Percentiles rank a stretch among this genome's conserved stretches.
These are phyloP conservation scores for Scylla paramamosain DNA, from an alignment of 1,140 invertebrate species.

Conservation along the genomic window DNA sequence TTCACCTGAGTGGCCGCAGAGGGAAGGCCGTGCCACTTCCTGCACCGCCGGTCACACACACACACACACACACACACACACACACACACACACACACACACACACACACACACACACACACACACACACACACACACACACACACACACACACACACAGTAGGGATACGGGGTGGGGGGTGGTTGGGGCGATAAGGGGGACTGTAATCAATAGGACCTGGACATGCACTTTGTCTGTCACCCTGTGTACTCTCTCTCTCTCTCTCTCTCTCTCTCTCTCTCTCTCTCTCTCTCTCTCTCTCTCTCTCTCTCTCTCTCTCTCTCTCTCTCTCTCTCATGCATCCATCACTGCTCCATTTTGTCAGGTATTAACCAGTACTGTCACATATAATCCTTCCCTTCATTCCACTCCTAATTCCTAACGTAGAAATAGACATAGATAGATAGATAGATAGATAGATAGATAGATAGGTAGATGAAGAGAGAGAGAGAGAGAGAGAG, in stretches of 20 bases:
- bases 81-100: too few relatives aligned
- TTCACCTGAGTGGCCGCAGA: neutral
- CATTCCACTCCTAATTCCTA: neutral
- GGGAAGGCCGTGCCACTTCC: neutral
- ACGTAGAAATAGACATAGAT: neutral
- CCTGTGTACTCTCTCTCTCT: slow-evolving; percentile 21
- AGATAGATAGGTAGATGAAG: neutral
- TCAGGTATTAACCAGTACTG: too few relatives aligned
- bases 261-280: slow-evolving; percentile 20
- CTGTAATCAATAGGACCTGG: neutral
- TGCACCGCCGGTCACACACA: neutral
- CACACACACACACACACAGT: too few relatives aligned
- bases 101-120: too few relatives aligned
- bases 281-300: slow-evolving; percentile 20
- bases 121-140: too few relatives aligned
- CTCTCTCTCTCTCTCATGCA: neutral
- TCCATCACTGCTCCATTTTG: too few relatives aligned
- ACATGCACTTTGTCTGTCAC: neutral
- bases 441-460: neutral
- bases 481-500: neutral
- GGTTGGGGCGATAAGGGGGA: neutral
- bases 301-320: slow-evolving; percentile 20
- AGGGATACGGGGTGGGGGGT: neutral
- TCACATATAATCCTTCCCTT: neutral
- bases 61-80: neutral